A percentile compares a stretch with the other conserved stretches of the same genome.
Conservation (phyloP, 2,797 vertebrate species). For the Parauchenoglanis ngamensis region DNA sequence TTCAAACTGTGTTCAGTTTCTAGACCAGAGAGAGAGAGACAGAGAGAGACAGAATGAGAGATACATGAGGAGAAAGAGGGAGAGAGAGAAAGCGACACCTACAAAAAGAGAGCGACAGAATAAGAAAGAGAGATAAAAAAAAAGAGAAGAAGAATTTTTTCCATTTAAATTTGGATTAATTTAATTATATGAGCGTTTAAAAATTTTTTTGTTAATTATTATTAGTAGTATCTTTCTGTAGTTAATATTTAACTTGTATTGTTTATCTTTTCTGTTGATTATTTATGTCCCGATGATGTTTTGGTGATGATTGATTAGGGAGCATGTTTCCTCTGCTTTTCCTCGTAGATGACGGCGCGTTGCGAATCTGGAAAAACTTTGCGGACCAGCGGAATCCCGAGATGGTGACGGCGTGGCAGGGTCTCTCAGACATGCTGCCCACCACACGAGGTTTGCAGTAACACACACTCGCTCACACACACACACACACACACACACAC, state of each 20-base stretch:
- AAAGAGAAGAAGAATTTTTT: too few relatives aligned
- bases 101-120: too few relatives aligned
- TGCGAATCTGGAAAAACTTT: conserved; percentile 98
- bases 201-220: too few relatives aligned
- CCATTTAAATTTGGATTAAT: neutral
- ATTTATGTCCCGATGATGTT: neutral
- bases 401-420: conserved; percentile 98
- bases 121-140: too few relatives aligned
- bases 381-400: conserved; percentile 97
- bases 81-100: too few relatives aligned
- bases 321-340: neutral
- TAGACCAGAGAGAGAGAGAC: too few relatives aligned
- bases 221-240: neutral
- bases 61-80: too few relatives aligned
- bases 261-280: neutral
- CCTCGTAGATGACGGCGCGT: conserved; percentile 86
- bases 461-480: conserved; percentile 41
- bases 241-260: neutral
- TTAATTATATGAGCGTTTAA: neutral
- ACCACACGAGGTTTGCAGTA: conserved; percentile 87
- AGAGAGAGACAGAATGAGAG: too few relatives aligned
- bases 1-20: too few relatives aligned
- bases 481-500: conserved; percentile 13
- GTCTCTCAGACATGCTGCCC: conserved; percentile 96
- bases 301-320: neutral